These are phyloP conservation scores for Ceratoteleas bidentatus DNA, from an alignment of 1,140 invertebrate genomes.

Conservation along the genomic window DNA sequence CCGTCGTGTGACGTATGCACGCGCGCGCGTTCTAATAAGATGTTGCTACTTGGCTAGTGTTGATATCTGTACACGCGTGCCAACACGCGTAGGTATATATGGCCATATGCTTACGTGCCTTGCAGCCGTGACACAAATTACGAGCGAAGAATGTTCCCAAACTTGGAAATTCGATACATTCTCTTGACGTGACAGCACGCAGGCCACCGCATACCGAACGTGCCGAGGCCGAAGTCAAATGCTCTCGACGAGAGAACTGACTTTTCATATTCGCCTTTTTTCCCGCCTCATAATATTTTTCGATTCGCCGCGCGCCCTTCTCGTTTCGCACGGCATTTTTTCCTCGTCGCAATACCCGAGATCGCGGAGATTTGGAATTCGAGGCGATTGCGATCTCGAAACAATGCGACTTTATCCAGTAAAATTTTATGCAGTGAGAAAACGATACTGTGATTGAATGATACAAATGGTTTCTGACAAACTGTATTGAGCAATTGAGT, in stretches of 20 bases:
- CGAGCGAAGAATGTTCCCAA: constrained; percentile 67
- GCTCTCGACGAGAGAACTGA: constrained; percentile 17
- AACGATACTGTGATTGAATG: no score
- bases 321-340: not conserved
- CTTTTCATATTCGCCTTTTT: constrained; percentile 29
- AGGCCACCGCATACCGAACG: constrained; percentile 64
- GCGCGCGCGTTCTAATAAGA: constrained; percentile 53
- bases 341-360: not conserved
- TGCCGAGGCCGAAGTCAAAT: constrained; percentile 56
- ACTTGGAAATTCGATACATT: constrained; percentile 68
- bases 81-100: constrained; percentile 61
- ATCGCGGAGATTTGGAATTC: no score
- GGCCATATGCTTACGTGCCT: constrained; percentile 64
- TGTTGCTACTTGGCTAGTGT: constrained; percentile 34
- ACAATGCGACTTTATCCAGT: no score
- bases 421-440: no score
- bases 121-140: constrained; percentile 68
- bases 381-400: no score
- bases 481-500: no score
- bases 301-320: not conserved
- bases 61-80: constrained; percentile 61
- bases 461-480: no score
- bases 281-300: not conserved
- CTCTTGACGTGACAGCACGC: constrained; percentile 60
- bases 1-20: constrained; percentile 17